phyloP scores from a whole-genome alignment of 2,797 vertebrate species.

The Diplodus puntazzo region DNA sequence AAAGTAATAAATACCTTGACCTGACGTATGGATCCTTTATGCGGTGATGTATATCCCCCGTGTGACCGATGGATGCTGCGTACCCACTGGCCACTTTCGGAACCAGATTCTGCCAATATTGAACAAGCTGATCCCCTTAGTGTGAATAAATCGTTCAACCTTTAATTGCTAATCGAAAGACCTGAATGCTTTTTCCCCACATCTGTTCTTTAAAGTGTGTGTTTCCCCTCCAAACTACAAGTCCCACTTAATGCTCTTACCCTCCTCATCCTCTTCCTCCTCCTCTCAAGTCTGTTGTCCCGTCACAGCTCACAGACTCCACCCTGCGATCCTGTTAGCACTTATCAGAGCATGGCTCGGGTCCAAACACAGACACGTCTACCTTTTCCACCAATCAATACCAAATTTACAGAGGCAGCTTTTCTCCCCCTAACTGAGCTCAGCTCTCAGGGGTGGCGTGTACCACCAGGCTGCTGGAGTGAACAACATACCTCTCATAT shows the following conservation, averaged over 20 bases:
- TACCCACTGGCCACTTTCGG: no score
- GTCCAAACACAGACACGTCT: constrained; percentile 49
- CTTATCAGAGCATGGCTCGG: constrained; percentile 68
- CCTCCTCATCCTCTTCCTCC: constrained; percentile 43
- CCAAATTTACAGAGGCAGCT: constrained; percentile 69
- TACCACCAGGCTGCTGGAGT: constrained; percentile 25
- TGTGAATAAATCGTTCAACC: no score
- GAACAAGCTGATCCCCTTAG: no score
- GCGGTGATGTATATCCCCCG: no score
- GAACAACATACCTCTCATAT: constrained; percentile 25
- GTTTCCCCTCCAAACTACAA: constrained; percentile 13
- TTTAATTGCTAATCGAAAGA: neutral
- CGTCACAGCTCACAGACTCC: constrained; percentile 67
- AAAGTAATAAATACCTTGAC: no score
- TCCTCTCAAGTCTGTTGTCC: constrained; percentile 56
- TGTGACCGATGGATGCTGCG: no score
- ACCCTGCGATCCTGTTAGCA: constrained; percentile 73
- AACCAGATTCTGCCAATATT: no score
- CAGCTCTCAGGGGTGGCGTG: constrained; percentile 59
- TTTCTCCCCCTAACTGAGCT: constrained; percentile 66
- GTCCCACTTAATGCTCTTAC: constrained; percentile 38
- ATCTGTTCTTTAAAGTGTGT: constrained; percentile 9
- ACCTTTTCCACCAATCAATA: constrained; percentile 69
- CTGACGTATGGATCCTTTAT: no score
- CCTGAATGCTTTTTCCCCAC: constrained; percentile 25